A percentile compares a stretch with the other conserved stretches of the same genome.
Conservation (phyloP, 1,140 invertebrate species). For the Drosophila ficusphila region DNA sequence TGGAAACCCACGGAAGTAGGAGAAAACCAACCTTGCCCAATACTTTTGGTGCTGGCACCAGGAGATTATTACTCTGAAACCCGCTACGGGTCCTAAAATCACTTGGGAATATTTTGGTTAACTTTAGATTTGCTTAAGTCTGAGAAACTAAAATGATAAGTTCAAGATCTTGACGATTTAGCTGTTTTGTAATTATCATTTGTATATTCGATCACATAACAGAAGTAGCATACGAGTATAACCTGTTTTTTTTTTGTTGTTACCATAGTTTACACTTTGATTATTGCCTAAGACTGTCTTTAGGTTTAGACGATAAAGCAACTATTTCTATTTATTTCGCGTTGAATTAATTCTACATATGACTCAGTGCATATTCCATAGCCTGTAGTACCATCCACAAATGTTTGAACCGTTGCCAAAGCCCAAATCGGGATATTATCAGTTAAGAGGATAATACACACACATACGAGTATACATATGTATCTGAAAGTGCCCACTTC, state of each 20-base stretch:
- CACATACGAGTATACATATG: no score
- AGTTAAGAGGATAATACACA: constrained; percentile 3
- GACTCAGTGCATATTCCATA: constrained; percentile 10
- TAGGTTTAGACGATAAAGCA: constrained; percentile 32
- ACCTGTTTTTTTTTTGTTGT: constrained; percentile 8
- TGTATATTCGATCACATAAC: not conserved
- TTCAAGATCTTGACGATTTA: not conserved
- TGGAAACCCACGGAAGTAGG: not conserved
- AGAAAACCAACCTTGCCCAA: not conserved
- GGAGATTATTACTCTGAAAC: not conserved
- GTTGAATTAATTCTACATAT: constrained; percentile 47
- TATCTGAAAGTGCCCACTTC: constrained; percentile 41
- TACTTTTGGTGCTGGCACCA: constrained; percentile 38
- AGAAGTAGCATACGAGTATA: not conserved
- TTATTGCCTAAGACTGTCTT: constrained; percentile 67
- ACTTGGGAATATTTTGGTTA: not conserved
- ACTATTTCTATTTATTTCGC: constrained; percentile 29
- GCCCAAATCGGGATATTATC: constrained; percentile 51
- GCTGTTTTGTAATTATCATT: not conserved
- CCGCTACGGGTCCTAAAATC: not conserved
- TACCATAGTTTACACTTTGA: constrained; percentile 2
- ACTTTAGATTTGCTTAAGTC: not conserved
- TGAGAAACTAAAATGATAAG: not conserved
- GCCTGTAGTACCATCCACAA: constrained; percentile 37
- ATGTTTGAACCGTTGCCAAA: constrained; percentile 69